Evolutionary conservation across 2,797 vertebrate species (phyloP), one percentile per base, ranked within the genome.

Genomic region (Mormyrus hasselquistii): DNA sequence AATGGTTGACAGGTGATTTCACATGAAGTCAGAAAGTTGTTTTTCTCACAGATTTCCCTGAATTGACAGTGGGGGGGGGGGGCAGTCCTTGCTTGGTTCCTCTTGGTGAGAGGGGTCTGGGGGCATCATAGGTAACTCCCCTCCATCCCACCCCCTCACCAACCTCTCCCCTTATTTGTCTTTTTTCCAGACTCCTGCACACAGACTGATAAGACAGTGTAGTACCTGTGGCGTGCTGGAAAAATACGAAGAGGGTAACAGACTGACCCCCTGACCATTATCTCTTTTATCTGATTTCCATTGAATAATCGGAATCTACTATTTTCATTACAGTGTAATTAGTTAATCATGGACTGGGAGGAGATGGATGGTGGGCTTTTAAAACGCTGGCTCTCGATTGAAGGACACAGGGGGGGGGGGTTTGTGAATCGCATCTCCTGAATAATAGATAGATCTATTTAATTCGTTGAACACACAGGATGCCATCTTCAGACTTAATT

Each of bases 271-370:
- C 50, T 25, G 93, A 91, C 94, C 94, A 92, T 96, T 95, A 95
- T 95, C 93, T 95, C 93, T 92, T 94, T 96, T 96, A 96, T 97
- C 97, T 96, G 95, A 96, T 96, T 97, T 96, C 94, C 95, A 94
- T 94, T 95, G 94, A 95, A 95, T 95, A 97, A 96, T 96, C 95
- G 93, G 95, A 95, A 96, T 96, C 95, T 96, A 93, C 94, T 92
- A 91, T 47, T 96, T 97, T 97, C 96, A 97, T 97, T 97, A 95
- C 94, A 93, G 90, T 90, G 91, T 97, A 97, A 97, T 97, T 96
- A 96, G 94, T 95, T 96, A 96, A 98, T 97, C 97, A 95, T 93
- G 91, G 94, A 92, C 84, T 90, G 92, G 91, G 92, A 94, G 92
- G 93, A 91, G 95, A 93, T 93, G 91, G 93, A 90, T 90, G 59